Evolutionary conservation across 2,888 invertebrate genomes (phyloP).

Genomic region (Lycophotia porphyrea): DNA sequence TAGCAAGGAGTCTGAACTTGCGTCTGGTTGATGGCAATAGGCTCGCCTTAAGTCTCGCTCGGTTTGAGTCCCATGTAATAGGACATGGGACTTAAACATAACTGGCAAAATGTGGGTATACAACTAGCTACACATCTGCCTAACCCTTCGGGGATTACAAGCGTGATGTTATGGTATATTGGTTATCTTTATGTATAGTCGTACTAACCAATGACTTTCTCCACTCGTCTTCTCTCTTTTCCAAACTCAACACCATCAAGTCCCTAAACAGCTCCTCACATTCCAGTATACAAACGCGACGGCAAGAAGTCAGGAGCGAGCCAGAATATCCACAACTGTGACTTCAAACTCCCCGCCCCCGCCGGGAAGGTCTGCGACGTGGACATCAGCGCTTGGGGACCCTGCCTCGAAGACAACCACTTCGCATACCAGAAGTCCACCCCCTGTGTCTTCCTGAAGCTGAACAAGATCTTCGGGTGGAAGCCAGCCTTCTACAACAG

Average conservation of each 20-base stretch:
- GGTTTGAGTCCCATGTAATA: too few species aligned
- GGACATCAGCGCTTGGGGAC: conserved; percentile 94
- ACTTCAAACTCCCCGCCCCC: conserved; percentile 93
- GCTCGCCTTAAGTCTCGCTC: too few species aligned
- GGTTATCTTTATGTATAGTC: too few species aligned
- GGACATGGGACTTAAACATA: too few species aligned
- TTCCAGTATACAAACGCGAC: conserved; percentile 93
- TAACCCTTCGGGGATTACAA: too few species aligned
- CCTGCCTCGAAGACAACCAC: conserved; percentile 95
- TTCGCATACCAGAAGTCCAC: conserved; percentile 97
- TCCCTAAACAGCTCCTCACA: background rate
- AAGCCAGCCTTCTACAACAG: conserved; percentile 95
- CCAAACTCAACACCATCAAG: background rate
- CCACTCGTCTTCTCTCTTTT: too few species aligned
- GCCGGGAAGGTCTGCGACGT: conserved; percentile 96
- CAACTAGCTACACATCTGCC: too few species aligned
- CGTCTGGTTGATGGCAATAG: too few species aligned
- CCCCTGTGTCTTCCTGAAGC: conserved; percentile 98
- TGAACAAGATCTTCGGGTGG: conserved; percentile 99
- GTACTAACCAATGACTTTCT: background rate
- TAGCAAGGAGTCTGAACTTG: too few species aligned
- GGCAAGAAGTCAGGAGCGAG: conserved; percentile 93
- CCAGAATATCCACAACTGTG: conserved; percentile 94
- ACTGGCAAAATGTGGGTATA: too few species aligned
- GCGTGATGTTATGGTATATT: too few species aligned